Base-by-base conservation (phyloP, 1,140 invertebrate genomes). In the Procambarus virginalis region DNA sequence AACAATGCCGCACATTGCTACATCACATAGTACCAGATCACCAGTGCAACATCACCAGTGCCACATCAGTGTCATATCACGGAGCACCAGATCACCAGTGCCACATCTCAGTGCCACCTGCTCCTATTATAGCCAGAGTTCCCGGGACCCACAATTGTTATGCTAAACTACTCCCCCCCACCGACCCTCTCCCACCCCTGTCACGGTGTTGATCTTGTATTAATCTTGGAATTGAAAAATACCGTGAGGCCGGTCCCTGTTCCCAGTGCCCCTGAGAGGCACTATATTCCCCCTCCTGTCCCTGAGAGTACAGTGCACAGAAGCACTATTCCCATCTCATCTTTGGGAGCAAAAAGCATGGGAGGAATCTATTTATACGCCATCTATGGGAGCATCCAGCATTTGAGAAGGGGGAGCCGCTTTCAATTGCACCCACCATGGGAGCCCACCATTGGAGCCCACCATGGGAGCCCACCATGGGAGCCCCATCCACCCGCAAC, bases 141-240 rank as follows among this genome's bases (percentile, higher is more conserved):
- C 22, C 5, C n/a, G 4, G 68, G 68, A 73, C n/a, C 68, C 68
- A 60, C 80, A 64, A 82, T 82, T 82, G 80, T 82, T 82, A 82
- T 82, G 80, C 68, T 82, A 82, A 82, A 82, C 80, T 48, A 3
- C 34, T 48, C 60, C 60, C 45, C 14, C 34, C 80, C 46, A n/a
- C 22, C 12, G n/a, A n/a, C n/a, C n/a, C n/a, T n/a, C n/a, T n/a
- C n/a, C n/a, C n/a, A n/a, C 10, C 17, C 55, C n/a, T 45, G 80
- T 82, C 80, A 82, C 51, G 22, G n/a, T 82, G 80, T 82, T 82
- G 80, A 82, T 82, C 80, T 82, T 82, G 68, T 64, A 82, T 82
- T 82, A 82, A 82, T 82, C 80, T 68, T 46, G 80, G 80, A 82
- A 82, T 82, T 64, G 80, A 82, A 82, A 82, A 82, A 45, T 82